phyloP scores from a whole-genome alignment of 1,140 invertebrate species.

The Elysia chlorotica region DNA sequence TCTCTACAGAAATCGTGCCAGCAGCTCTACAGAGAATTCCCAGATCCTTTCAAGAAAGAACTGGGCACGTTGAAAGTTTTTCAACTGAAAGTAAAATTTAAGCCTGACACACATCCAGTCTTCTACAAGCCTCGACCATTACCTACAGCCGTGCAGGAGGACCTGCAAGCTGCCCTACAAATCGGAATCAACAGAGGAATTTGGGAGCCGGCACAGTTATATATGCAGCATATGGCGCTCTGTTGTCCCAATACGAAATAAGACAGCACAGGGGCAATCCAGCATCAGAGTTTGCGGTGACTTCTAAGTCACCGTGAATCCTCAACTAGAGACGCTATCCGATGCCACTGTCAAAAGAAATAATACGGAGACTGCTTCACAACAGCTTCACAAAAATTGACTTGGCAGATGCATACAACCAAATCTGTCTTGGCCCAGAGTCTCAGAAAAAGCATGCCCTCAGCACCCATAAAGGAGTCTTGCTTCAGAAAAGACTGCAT shows the following conservation, averaged over 20 bases:
- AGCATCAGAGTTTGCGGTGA: slow-evolving; percentile 13
- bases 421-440: too few species aligned
- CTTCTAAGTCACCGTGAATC: slow-evolving; percentile 7
- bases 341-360: slow-evolving; percentile 1
- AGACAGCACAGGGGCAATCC: too few species aligned
- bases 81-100: slow-evolving; percentile 23
- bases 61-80: slow-evolving; percentile 21
- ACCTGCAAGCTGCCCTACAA: neutral
- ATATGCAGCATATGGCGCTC: neutral
- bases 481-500: neutral
- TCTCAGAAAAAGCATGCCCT: slow-evolving; percentile 2
- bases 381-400: slow-evolving; percentile 6
- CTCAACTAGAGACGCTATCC: slow-evolving; percentile 10
- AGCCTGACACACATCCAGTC: neutral
- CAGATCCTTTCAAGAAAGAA: slow-evolving; percentile 19
- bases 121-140: slow-evolving; percentile 18
- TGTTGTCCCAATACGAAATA: slow-evolving; percentile 12
- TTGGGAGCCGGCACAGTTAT: slow-evolving; percentile 9
- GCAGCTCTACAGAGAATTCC: slow-evolving; percentile 5
- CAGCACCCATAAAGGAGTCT: neutral
- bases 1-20: neutral
- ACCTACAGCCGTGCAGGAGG: neutral
- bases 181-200: slow-evolving; percentile 10
- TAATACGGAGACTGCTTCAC: neutral
- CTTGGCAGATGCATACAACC: slow-evolving; percentile 12